Evolutionary conservation across 2,797 vertebrate genomes (phyloP).

Genomic region (Limnodromus scolopaceus): DNA sequence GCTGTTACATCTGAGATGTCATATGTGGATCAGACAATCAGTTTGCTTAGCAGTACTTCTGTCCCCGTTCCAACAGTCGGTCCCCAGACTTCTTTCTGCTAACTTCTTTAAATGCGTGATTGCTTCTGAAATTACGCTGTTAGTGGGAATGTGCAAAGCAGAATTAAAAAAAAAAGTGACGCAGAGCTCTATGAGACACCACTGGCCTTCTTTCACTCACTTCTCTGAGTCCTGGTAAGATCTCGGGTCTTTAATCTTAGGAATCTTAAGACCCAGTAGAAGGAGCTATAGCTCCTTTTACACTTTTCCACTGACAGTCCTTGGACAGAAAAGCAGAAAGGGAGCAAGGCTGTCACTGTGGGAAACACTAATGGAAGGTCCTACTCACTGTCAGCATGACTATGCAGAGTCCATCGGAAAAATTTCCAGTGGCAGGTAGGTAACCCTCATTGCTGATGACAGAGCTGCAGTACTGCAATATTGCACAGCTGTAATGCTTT

Average conservation of each 20-base stretch:
- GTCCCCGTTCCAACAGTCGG: not conserved
- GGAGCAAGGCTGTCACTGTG: not conserved
- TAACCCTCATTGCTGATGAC: not conserved
- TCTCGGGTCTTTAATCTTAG: not conserved
- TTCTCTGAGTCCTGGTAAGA: not conserved
- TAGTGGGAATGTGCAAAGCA: not conserved
- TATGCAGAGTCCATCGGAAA: not conserved
- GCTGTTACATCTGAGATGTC: constrained; percentile 44
- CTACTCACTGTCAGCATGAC: constrained; percentile 11
- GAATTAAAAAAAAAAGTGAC: not conserved
- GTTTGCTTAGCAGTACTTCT: not conserved
- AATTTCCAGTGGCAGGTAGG: not conserved
- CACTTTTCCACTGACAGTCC: not conserved
- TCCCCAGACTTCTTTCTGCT: not conserved
- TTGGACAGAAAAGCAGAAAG: not conserved
- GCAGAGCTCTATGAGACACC: not conserved
- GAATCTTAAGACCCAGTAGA: constrained; percentile 34
- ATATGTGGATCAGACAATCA: constrained; percentile 31
- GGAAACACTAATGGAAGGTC: constrained; percentile 8
- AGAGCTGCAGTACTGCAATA: not conserved
- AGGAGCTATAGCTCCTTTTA: constrained; percentile 45
- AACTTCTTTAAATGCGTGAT: not conserved
- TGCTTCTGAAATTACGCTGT: constrained; percentile 30
- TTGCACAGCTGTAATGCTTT: not conserved
- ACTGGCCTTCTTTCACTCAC: not conserved